Base-by-base conservation (phyloP, 2,797 vertebrate species). In the Nannoperca australis region DNA sequence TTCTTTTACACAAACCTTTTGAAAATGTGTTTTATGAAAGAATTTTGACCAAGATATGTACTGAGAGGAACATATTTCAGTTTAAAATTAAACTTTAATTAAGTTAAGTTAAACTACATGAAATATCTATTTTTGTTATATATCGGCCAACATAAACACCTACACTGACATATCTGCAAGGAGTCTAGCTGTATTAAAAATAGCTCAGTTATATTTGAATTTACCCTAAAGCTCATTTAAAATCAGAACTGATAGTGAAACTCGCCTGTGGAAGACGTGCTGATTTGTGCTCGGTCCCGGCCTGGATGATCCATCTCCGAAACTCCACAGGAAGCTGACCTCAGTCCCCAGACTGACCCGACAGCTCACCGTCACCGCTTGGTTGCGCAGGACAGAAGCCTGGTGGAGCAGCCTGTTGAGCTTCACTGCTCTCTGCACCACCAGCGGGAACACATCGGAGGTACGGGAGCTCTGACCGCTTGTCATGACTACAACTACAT, bases 301-400 rank as follows among this genome's bases (percentile, higher is more conserved):
- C 66, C 75, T 84, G 8, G 63, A 38, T 0, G 92, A 74, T 5
- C 94, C 96, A 0, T 97, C 96, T 72, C 96, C 96, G 60, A 97
- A 97, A 77, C 73, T 90, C 96, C 97, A 97, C 12, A 85, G 60
- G 78, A 95, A 97, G 14, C 81, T 79, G 14, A 95, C 77, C 8
- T 96, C 77, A 0, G 94, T 96, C 50, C 96, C 96, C 1, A 79
- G 83, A 13, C 84, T 96, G 79, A 96, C 92, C 49, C 95, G 89
- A 73, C 95, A 97, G 55, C 90, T 92, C 30, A 97, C 81, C 17
- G 45, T 64, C 56, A 94, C 90, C 0, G 81, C 88, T 49, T 92
- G 78, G 54, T 96, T 95, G 66, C 87, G 84, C 58, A 96, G 80
- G 32, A 95, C 96, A 0, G 95, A 96, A 2, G 87, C 32, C 15